These are phyloP conservation scores for Cryptoprocta ferox DNA, from an alignment of 2,797 vertebrate genomes.

Conservation along the genomic window DNA sequence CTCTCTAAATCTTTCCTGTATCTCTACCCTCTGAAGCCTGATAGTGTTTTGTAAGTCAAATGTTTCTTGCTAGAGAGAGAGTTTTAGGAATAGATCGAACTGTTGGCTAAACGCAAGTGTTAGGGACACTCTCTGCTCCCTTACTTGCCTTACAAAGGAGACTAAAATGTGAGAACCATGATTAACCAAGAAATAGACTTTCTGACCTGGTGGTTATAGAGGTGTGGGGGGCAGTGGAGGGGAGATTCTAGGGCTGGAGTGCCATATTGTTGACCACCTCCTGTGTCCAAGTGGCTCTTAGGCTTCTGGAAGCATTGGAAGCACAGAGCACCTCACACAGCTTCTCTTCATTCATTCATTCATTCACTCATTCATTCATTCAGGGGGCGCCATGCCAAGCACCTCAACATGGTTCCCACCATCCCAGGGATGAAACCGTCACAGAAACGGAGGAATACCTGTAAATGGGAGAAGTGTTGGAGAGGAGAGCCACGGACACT, in stretches of 20 bases:
- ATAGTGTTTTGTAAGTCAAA: neutral
- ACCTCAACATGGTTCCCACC: neutral
- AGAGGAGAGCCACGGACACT: fast-evolving
- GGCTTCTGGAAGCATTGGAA: neutral
- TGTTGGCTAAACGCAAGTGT: neutral
- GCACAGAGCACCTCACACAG: neutral
- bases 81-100: neutral
- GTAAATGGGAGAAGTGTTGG: neutral
- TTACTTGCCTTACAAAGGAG: neutral
- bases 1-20: neutral
- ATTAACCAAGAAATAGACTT: neutral
- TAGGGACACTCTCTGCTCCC: neutral
- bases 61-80: neutral
- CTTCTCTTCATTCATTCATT: neutral
- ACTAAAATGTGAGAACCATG: neutral
- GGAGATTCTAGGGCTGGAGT: neutral
- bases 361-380: neutral
- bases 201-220: neutral
- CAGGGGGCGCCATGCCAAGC: neutral
- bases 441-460: neutral
- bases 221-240: neutral
- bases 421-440: neutral
- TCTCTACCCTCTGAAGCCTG: neutral
- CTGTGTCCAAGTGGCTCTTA: neutral
- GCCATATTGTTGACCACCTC: fast-evolving